Evolutionary conservation across 1,140 invertebrate species (phyloP).

Genomic region (Drosophila navojoa): DNA sequence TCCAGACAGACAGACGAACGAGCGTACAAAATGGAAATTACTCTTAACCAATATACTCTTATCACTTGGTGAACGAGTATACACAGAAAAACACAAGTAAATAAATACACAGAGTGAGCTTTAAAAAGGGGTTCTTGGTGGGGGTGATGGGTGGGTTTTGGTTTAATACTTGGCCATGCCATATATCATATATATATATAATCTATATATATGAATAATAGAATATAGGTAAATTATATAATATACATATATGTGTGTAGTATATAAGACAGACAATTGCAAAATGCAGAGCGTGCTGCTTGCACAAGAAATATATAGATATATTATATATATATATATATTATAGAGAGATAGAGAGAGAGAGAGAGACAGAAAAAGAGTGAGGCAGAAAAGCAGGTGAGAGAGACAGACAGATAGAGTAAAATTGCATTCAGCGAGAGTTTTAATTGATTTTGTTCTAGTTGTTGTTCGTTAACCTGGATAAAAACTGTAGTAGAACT

Average conservation of each 20-base stretch:
- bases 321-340: conserved; percentile 47
- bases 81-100: too few relatives aligned
- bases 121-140: conserved; percentile 31
- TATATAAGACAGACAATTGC: conserved; percentile 63
- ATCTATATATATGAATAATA: conserved; percentile 6
- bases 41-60: too few relatives aligned
- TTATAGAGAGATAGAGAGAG: conserved; percentile 27
- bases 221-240: conserved; percentile 29
- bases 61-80: too few relatives aligned
- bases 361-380: conserved; percentile 47
- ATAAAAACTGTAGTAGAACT: conserved; percentile 99
- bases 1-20: too few relatives aligned
- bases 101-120: conserved; percentile 32
- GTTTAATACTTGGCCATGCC: conserved; percentile 63
- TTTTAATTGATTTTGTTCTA: conserved; percentile 27
- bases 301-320: conserved; percentile 59
- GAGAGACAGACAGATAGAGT: conserved; percentile 38
- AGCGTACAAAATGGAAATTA: too few relatives aligned
- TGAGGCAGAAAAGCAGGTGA: conserved; percentile 39
- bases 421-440: conserved; percentile 27
- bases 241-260: conserved; percentile 41
- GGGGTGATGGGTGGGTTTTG: conserved; percentile 50
- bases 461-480: conserved; percentile 88
- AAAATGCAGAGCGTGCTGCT: conserved; percentile 69
- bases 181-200: conserved; percentile 61